Evolutionary conservation across 2,888 invertebrate genomes (phyloP).

Genomic region (Agriopis leucophaearia): DNA sequence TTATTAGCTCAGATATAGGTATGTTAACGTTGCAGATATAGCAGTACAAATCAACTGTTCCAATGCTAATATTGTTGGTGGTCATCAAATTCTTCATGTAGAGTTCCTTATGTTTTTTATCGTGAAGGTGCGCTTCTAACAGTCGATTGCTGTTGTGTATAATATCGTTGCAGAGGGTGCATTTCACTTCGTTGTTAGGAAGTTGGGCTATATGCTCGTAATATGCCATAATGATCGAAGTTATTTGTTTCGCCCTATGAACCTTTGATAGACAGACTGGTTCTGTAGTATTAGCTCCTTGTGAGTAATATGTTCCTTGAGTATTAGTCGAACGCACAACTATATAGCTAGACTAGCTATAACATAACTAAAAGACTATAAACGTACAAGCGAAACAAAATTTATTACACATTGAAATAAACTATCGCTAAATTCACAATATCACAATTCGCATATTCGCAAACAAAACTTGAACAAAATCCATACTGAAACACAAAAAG

Average conservation of each 20-base stretch:
- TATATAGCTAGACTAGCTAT: too few relatives aligned
- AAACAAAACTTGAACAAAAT: too few relatives aligned
- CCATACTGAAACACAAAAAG: too few relatives aligned
- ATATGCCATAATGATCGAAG: slow-evolving; percentile 50
- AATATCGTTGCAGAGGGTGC: slow-evolving; percentile 55
- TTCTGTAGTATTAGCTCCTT: too few relatives aligned
- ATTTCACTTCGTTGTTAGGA: slow-evolving; percentile 51
- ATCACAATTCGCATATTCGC: too few relatives aligned
- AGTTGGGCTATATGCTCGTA: slow-evolving; percentile 58
- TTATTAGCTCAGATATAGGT: slow-evolving; percentile 34
- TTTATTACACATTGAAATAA: too few relatives aligned
- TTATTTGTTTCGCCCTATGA: background rate
- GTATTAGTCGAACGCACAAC: too few relatives aligned
- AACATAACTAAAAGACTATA: too few relatives aligned
- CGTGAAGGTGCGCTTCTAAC: slow-evolving; percentile 55
- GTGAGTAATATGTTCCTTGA: too few relatives aligned
- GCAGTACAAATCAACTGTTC: slow-evolving; percentile 47
- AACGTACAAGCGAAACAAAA: too few relatives aligned
- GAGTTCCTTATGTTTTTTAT: slow-evolving; percentile 49
- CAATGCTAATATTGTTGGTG: slow-evolving; percentile 52
- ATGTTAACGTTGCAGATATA: slow-evolving; percentile 51
- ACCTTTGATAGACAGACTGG: too few relatives aligned
- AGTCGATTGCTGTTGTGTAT: slow-evolving; percentile 46
- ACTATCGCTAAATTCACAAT: too few relatives aligned
- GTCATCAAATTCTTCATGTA: slow-evolving; percentile 54